A percentile compares a stretch with the other conserved stretches of the same genome.
Conservation (phyloP, 2,113 vertebrate species). For the Phylloscopus trochilus region DNA sequence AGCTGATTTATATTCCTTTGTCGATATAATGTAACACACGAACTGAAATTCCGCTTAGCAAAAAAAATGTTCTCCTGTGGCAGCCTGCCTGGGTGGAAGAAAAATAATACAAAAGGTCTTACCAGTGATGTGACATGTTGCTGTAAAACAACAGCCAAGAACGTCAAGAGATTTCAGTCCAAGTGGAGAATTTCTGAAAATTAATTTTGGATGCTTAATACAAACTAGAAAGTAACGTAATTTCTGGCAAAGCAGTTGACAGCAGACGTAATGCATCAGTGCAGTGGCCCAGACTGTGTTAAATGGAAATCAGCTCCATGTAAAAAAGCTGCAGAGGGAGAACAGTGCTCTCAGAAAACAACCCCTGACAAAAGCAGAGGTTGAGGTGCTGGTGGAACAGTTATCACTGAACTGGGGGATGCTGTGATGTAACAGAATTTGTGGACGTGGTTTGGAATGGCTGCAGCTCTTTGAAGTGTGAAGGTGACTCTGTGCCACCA, state of each 20-base stretch:
- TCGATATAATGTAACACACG: not conserved
- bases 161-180: not conserved
- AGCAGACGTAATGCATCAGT: not conserved
- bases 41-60: not conserved
- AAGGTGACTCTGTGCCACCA: not conserved
- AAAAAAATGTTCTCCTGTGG: not conserved
- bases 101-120: not conserved
- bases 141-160: not conserved
- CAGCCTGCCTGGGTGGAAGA: not conserved
- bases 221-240: not conserved
- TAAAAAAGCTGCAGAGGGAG: not conserved
- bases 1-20: not conserved
- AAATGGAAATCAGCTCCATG: not conserved
- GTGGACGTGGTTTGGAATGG: not conserved
- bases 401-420: not conserved
- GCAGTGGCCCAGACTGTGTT: not conserved
- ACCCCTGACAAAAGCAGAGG: not conserved
- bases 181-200: not conserved
- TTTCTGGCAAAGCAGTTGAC: not conserved
- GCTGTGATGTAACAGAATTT: not conserved
- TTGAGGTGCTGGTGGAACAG: not conserved
- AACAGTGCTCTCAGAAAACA: rapidly evolving
- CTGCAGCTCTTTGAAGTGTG: not conserved
- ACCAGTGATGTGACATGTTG: not conserved
- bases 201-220: not conserved